Base-by-base conservation (phyloP, 2,888 invertebrate species). In the Margaritifera margaritifera region DNA sequence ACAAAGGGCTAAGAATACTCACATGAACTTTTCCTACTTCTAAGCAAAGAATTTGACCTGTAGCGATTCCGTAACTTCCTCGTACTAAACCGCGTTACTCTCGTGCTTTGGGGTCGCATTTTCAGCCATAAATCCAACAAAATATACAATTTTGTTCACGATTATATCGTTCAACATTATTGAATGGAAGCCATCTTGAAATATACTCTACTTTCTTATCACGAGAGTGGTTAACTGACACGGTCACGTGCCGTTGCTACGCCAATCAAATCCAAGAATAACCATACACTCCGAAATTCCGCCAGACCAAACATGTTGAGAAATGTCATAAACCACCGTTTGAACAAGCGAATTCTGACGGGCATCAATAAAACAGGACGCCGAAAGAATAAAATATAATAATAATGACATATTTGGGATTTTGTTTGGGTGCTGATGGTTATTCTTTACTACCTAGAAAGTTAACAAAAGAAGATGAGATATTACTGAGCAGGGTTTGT, bases 111-210 rank as follows among this genome's bases (percentile, higher is more conserved):
- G 42, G 79, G 72, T 54, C 84, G 83, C 86, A 86, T 86, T 73
- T 77, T 84, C 62, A 62, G 51, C 55, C 64, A 51, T 62, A 60
- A 63, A 62, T 56, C 59, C 51, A 25, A 51, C 55, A 50, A 65
- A 68, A 68, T 58, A 42, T 42, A 15, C 42, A 42, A 42, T 15
- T 42, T 62, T 62, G 55, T 54, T 66, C 69, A 69, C 64, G 64
- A 69, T 71, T 68, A 64, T 62, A 65, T 68, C 70, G 65, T 73
- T 71, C 62, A 71, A 65, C 66, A 67, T 62, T 72, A 62, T 67
- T 55, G 68, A 71, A 69, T 69, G 64, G 84, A 76, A 77, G 85
- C 85, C 85, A 84, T 85, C 77, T 84, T 85, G 84, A 82, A 81
- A 77, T 78, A 79, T 80, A 78, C 74, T 67, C 65, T 75, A 62